phyloP scores from a whole-genome alignment of 37 sponge, comb jelly and placozoan genomes.

The Sycon ciliatum region DNA sequence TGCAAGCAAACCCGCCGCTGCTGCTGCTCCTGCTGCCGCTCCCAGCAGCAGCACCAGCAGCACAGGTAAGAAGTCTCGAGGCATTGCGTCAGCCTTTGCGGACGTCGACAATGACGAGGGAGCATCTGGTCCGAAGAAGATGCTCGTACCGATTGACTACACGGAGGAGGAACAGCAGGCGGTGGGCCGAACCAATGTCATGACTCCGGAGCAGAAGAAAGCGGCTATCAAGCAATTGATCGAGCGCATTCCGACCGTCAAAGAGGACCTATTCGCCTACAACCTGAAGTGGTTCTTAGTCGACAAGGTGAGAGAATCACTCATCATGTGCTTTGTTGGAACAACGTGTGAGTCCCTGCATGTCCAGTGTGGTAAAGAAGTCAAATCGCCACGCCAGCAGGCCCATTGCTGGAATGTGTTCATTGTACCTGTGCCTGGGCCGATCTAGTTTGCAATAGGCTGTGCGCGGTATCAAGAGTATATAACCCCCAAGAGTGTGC shows the following conservation, averaged over 20 bases:
- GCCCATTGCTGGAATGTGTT: no score
- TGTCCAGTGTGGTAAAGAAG: no score
- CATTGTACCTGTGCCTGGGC: no score
- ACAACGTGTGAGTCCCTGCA: no score
- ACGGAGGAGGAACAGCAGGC: conserved; percentile 50
- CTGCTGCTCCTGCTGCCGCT: background rate
- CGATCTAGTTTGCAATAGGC: no score
- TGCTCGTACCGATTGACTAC: conserved; percentile 53
- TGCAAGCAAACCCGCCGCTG: background rate
- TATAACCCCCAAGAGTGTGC: no score
- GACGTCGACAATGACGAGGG: no score
- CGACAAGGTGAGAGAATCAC: conserved; percentile 53
- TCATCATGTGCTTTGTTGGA: background rate
- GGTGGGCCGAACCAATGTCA: conserved; percentile 18
- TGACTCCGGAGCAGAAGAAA: conserved; percentile 73
- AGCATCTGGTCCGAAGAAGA: conserved; percentile 48
- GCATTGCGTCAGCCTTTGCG: conserved; percentile 26
- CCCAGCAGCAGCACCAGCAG: background rate
- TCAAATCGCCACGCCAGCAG: no score
- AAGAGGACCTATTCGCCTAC: conserved; percentile 86
- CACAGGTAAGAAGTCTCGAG: background rate
- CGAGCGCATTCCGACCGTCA: conserved; percentile 75
- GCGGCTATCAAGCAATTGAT: conserved; percentile 76
- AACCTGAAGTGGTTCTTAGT: conserved; percentile 79
- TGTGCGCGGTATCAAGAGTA: no score